These are phyloP conservation scores for Eremobia ochroleuca DNA, from an alignment of 2,888 invertebrate species.

Conservation along the genomic window DNA sequence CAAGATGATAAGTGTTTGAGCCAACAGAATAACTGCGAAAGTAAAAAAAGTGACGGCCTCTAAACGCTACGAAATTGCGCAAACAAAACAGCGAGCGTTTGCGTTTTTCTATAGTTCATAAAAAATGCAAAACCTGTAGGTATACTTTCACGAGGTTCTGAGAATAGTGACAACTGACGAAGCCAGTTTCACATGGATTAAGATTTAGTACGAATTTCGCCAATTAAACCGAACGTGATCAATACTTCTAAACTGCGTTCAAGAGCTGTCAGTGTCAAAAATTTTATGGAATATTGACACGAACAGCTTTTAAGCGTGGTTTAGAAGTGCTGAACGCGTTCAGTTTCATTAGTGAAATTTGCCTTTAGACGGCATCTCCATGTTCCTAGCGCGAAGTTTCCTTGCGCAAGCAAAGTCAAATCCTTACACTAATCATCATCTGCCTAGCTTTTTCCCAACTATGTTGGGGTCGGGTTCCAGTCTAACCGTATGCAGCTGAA, in stretches of 20 bases:
- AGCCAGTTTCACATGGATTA: not conserved
- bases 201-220: not conserved
- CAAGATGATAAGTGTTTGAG: not conserved
- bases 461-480: too few species aligned
- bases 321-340: not conserved
- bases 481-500: too few species aligned
- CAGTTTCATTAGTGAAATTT: not conserved
- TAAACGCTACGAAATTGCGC: not conserved
- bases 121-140: not conserved
- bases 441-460: too few species aligned
- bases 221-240: not conserved
- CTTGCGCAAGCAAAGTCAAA: not conserved
- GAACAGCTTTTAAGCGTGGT: not conserved
- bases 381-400: not conserved
- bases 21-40: not conserved
- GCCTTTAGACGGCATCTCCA: not conserved
- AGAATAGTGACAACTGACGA: conserved; percentile 1
- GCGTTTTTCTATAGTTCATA: not conserved
- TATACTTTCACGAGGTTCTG: conserved; percentile 27
- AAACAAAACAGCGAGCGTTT: not conserved
- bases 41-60: not conserved
- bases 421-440: too few species aligned
- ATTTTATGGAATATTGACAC: not conserved
- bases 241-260: not conserved
- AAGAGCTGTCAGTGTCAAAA: not conserved